phyloP scores from a whole-genome alignment of 2,888 invertebrate genomes.

The Prenolepis imparis region DNA sequence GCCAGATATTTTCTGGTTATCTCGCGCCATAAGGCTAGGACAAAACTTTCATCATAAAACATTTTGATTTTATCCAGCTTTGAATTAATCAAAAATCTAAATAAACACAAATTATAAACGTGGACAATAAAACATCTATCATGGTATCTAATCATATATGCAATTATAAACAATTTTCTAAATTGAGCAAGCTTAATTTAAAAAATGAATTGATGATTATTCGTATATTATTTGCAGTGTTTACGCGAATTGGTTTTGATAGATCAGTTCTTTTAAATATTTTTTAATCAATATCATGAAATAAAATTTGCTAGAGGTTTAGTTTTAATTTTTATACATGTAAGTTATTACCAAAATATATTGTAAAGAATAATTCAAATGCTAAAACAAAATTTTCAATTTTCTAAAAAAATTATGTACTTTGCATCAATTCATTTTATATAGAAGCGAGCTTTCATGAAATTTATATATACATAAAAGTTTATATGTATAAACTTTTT shows the following conservation, averaged over 20 bases:
- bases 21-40: conserved; percentile 63
- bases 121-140: conserved; percentile 30
- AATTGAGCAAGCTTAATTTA: conserved; percentile 63
- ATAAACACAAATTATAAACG: conserved; percentile 19
- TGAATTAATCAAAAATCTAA: conserved; percentile 21
- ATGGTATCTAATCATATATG: conserved; percentile 51
- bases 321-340: conserved; percentile 15
- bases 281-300: conserved; percentile 71
- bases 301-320: conserved; percentile 64
- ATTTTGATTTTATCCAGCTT: conserved; percentile 72
- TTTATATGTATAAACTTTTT: background rate
- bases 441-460: background rate
- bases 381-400: background rate
- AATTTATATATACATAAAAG: too few relatives aligned
- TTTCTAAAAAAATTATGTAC: conserved; percentile 6
- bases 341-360: background rate
- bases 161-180: conserved; percentile 50
- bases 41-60: conserved; percentile 62
- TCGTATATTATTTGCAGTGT: conserved; percentile 70
- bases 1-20: conserved; percentile 54
- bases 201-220: conserved; percentile 74
- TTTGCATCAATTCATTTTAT: conserved; percentile 22
- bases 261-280: conserved; percentile 72
- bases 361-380: background rate
- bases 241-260: conserved; percentile 66